Percentiles rank a stretch among this genome's conserved stretches.
These are phyloP conservation scores for Thamnaconus septentrionalis DNA, from an alignment of 2,113 vertebrate genomes.

Conservation along the genomic window DNA sequence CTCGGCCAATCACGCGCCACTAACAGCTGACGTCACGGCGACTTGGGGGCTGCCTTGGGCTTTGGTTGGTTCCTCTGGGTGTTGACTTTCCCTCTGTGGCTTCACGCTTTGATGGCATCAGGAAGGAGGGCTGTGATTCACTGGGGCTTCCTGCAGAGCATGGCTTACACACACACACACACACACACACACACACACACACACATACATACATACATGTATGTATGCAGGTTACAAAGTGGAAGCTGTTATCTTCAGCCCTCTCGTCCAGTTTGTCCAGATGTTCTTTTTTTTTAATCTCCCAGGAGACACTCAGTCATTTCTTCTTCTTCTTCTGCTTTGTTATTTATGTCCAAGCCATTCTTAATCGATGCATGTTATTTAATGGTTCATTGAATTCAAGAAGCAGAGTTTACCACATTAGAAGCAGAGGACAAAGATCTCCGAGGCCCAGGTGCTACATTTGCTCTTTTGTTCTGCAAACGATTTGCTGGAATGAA, in stretches of 20 bases:
- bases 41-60: constrained; percentile 42
- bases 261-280: background rate
- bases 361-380: too few relatives aligned
- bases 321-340: constrained; percentile 30
- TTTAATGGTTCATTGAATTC: too few relatives aligned
- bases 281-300: background rate
- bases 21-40: constrained; percentile 53
- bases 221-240: constrained; percentile 16
- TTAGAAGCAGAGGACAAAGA: too few relatives aligned
- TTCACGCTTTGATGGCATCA: constrained; percentile 50
- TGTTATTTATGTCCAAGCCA: constrained; percentile 1
- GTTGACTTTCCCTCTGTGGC: constrained; percentile 35
- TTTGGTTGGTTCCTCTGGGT: constrained; percentile 35
- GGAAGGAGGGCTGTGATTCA: constrained; percentile 37
- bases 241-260: background rate
- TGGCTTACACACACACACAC: constrained; percentile 47
- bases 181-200: constrained; percentile 23
- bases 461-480: too few relatives aligned
- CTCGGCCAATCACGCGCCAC: constrained; percentile 58
- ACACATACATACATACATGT: constrained; percentile 1
- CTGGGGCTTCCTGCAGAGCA: constrained; percentile 58
- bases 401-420: too few relatives aligned
- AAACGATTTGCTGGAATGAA: too few relatives aligned
- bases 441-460: too few relatives aligned
- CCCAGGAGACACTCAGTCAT: constrained; percentile 9